Percentiles rank a stretch among this genome's conserved stretches.
These are phyloP conservation scores for Mormyrus iriodes DNA, from an alignment of 2,113 vertebrate genomes.

Conservation along the genomic window DNA sequence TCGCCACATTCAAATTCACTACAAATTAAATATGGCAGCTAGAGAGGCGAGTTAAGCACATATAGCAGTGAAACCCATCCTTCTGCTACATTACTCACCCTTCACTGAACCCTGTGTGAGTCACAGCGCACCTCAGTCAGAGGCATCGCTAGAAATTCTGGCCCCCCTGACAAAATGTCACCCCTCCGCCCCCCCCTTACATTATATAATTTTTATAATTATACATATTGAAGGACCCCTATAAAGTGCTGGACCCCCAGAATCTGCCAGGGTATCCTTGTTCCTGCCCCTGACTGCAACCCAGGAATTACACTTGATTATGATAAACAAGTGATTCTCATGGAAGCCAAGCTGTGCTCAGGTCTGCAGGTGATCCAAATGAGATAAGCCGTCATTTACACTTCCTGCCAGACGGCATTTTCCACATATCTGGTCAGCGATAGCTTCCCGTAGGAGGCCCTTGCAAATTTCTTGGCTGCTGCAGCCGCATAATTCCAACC, in stretches of 20 bases:
- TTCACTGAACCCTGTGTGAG: not conserved
- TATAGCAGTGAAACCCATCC: not conserved
- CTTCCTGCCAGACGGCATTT: not conserved
- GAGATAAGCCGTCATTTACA: not conserved
- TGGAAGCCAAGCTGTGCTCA: not conserved
- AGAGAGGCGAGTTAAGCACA: not conserved
- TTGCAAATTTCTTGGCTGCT: not conserved
- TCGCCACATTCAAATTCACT: not conserved
- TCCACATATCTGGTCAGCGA: not conserved
- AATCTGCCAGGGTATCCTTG: not conserved
- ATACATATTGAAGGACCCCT: not conserved
- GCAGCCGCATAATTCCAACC: not conserved
- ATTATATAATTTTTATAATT: not conserved
- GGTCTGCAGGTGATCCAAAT: not conserved
- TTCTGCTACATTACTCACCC: not conserved
- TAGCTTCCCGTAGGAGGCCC: not conserved
- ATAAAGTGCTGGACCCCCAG: not conserved
- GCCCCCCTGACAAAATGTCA: not conserved
- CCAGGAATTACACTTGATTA: not conserved
- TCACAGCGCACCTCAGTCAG: not conserved
- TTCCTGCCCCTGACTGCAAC: not conserved
- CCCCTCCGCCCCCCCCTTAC: too few relatives aligned
- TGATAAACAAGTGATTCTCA: not conserved
- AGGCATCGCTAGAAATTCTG: not conserved
- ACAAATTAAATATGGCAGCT: not conserved